Conservation (phyloP, 2,113 vertebrate species). For the Eubucco bourcierii region DNA sequence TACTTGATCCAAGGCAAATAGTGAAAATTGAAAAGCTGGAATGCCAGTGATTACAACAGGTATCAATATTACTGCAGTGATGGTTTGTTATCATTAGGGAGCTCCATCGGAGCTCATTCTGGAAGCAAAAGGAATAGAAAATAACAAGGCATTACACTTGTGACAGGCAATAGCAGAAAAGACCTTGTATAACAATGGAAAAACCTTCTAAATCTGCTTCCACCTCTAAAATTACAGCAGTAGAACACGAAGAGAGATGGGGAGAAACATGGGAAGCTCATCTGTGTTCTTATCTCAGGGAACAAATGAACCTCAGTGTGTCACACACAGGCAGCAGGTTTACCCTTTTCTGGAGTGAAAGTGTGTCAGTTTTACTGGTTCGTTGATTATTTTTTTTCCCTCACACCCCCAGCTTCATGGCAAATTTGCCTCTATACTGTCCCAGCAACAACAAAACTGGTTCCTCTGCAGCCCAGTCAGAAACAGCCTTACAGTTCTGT, state of each 20-base stretch:
- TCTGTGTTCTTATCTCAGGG: not conserved
- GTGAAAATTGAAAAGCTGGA: constrained; percentile 76
- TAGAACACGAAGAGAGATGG: not conserved
- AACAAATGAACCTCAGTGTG: not conserved
- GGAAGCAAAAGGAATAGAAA: constrained; percentile 61
- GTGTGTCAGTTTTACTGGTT: not conserved
- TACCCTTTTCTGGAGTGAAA: not conserved
- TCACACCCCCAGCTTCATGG: not conserved
- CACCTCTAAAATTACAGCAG: not conserved
- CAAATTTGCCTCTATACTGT: not conserved
- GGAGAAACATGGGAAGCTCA: not conserved
- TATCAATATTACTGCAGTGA: constrained; percentile 74
- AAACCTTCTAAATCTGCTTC: constrained; percentile 32
- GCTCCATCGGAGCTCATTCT: constrained; percentile 63
- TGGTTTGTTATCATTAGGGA: constrained; percentile 74
- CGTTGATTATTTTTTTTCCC: not conserved
- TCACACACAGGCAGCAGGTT: accelerated
- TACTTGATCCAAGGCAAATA: constrained; percentile 75
- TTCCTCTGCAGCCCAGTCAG: not conserved
- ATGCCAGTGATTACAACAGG: constrained; percentile 76
- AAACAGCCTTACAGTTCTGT: not conserved
- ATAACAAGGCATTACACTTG: constrained; percentile 40
- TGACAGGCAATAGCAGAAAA: constrained; percentile 21
- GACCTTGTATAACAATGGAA: not conserved
- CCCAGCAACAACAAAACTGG: not conserved